These are phyloP conservation scores for Morpho deidamia DNA, from an alignment of 2,888 invertebrate species.

Conservation along the genomic window DNA sequence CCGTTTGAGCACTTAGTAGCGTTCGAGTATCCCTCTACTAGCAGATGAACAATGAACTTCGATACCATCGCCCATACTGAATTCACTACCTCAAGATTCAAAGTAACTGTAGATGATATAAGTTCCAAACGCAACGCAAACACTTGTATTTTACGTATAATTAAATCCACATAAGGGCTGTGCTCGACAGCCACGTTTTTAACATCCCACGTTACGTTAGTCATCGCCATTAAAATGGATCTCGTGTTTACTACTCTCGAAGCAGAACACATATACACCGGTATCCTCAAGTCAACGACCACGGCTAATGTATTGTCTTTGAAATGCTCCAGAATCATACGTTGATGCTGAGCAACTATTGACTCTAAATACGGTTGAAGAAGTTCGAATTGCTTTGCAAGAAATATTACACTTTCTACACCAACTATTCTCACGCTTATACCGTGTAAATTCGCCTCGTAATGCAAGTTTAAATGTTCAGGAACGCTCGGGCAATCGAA, in stretches of 20 bases:
- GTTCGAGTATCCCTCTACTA: constrained; percentile 96
- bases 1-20: constrained; percentile 97
- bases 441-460: constrained; percentile 87
- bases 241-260: constrained; percentile 88
- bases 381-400: constrained; percentile 91
- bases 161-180: constrained; percentile 90
- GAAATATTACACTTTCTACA: constrained; percentile 94
- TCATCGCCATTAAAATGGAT: constrained; percentile 89
- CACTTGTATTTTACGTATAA: constrained; percentile 85
- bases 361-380: constrained; percentile 92
- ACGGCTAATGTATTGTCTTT: constrained; percentile 85
- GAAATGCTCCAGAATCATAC: constrained; percentile 83
- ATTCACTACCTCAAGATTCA: constrained; percentile 83
- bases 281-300: constrained; percentile 86
- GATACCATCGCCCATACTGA: constrained; percentile 93
- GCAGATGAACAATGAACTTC: constrained; percentile 88
- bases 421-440: constrained; percentile 92
- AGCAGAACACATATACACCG: constrained; percentile 92
- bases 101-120: constrained; percentile 82
- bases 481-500: constrained; percentile 46
- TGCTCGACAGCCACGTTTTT: constrained; percentile 97
- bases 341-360: constrained; percentile 85
- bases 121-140: constrained; percentile 88
- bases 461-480: constrained; percentile 49
- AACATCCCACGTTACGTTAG: constrained; percentile 95